Evolutionary conservation across 2,888 invertebrate genomes (phyloP).

Genomic region (Noctua janthina): DNA sequence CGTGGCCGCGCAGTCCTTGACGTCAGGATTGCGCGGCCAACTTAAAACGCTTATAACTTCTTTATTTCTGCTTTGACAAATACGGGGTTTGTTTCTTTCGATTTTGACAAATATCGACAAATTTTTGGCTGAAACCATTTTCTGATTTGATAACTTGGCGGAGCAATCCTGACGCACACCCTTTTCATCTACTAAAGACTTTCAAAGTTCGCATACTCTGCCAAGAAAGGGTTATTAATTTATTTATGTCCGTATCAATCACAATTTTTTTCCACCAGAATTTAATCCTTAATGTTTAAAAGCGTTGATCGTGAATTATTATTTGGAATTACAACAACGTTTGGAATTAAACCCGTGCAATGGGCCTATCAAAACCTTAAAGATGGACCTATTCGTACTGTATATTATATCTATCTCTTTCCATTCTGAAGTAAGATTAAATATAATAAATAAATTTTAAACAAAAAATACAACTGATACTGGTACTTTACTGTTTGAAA

Average conservation of each 20-base stretch:
- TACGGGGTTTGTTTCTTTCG: too few species aligned
- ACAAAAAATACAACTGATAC: too few species aligned
- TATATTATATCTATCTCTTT: background rate
- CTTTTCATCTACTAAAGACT: background rate
- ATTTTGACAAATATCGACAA: too few species aligned
- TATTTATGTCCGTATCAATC: background rate
- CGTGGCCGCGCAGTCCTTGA: too few species aligned
- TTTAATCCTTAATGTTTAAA: too few species aligned
- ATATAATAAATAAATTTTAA: too few species aligned
- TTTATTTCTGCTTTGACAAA: too few species aligned
- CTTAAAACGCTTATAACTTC: too few species aligned
- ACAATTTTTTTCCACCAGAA: background rate
- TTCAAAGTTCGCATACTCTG: rapidly evolving
- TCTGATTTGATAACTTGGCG: too few species aligned
- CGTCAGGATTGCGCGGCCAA: too few species aligned
- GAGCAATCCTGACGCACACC: too few species aligned
- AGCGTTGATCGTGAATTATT: background rate
- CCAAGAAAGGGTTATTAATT: background rate
- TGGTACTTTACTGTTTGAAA: background rate
- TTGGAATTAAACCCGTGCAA: background rate
- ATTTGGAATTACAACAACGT: constrained; percentile 1
- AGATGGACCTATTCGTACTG: background rate
- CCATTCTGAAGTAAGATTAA: background rate
- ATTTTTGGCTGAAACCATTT: too few species aligned
- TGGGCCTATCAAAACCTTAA: background rate